Conservation (phyloP, 2,113 vertebrate species). For the Rhombomys opimus region DNA sequence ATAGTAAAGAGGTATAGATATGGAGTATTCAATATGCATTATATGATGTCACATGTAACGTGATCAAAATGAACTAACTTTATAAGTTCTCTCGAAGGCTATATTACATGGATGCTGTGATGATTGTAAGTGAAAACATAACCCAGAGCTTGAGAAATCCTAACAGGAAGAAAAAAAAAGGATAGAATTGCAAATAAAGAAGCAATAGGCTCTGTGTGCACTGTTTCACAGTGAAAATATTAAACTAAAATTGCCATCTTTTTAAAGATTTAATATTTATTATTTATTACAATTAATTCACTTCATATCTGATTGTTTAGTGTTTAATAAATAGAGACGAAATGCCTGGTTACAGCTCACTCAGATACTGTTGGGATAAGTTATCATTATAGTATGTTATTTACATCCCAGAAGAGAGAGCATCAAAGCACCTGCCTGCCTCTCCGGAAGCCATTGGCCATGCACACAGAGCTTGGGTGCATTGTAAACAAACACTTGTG, state of each 20-base stretch:
- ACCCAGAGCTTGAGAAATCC: neutral
- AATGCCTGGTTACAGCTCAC: neutral
- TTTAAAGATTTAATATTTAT: neutral
- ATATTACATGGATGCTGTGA: neutral
- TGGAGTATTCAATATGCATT: neutral
- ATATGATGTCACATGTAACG: neutral
- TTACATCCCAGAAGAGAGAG: constrained; percentile 7
- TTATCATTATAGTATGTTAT: neutral
- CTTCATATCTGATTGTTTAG: neutral
- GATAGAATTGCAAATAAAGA: neutral
- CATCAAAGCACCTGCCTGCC: neutral
- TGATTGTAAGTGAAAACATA: neutral
- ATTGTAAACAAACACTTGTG: neutral
- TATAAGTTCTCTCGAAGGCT: neutral
- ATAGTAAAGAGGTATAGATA: no score
- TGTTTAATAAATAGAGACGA: constrained; percentile 37
- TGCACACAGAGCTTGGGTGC: neutral
- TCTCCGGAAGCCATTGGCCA: neutral
- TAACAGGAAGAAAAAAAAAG: neutral
- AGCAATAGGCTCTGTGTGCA: neutral
- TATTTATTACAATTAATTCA: no score
- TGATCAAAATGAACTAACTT: neutral
- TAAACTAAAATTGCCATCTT: neutral
- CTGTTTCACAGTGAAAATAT: neutral
- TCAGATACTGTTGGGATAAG: neutral